A percentile compares a stretch with the other conserved stretches of the same genome.
These are phyloP conservation scores for Xenus cinereus DNA, from an alignment of 2,113 vertebrate species.

Conservation along the genomic window DNA sequence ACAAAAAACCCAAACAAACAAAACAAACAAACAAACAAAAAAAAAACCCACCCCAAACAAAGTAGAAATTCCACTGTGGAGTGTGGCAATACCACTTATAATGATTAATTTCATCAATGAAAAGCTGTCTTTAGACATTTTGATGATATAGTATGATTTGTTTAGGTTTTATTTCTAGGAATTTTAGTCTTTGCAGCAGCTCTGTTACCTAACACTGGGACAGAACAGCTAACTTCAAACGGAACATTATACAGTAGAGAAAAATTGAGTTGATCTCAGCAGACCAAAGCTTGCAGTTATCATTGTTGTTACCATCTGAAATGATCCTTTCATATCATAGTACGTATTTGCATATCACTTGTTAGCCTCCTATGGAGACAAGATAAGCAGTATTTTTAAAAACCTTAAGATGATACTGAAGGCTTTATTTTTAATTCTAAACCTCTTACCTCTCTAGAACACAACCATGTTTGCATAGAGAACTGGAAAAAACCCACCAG, in stretches of 20 bases:
- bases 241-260: neutral
- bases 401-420: neutral
- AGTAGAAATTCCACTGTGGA: neutral
- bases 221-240: neutral
- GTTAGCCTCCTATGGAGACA: neutral
- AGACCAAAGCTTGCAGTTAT: neutral
- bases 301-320: neutral
- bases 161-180: neutral
- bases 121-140: neutral
- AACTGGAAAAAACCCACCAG: neutral
- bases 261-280: neutral
- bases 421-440: neutral
- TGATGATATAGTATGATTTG: neutral
- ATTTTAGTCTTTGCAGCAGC: neutral
- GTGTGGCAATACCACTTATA: neutral
- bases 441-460: neutral
- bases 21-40: too few species aligned
- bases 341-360: neutral
- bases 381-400: neutral
- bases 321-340: neutral
- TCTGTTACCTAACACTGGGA: neutral
- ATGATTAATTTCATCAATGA: neutral
- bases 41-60: too few species aligned
- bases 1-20: too few species aligned
- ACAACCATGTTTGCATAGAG: neutral